These are phyloP conservation scores for Rhimphoctona megacephalus DNA, from an alignment of 2,888 invertebrate genomes.

Conservation along the genomic window DNA sequence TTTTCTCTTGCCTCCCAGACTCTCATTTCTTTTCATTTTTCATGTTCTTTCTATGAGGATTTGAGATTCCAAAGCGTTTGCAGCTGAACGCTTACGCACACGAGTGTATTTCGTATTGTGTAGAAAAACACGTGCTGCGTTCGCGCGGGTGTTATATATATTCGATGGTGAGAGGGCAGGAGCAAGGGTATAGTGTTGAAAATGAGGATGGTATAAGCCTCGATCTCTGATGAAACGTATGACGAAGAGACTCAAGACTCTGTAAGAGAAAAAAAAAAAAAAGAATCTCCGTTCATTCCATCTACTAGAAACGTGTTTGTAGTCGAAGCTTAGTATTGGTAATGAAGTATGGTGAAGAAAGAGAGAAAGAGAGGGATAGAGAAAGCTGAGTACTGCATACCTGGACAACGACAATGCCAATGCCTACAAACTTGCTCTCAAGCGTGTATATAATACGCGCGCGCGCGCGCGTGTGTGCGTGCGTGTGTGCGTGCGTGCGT, in stretches of 20 bases:
- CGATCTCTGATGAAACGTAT: constrained; percentile 33
- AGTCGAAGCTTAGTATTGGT: constrained; percentile 30
- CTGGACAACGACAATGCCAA: constrained; percentile 77
- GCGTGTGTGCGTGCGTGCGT: background rate
- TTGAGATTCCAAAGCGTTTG: constrained; percentile 12
- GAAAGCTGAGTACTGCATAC: constrained; percentile 73
- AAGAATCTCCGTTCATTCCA: constrained; percentile 30
- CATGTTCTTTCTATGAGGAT: constrained; percentile 15
- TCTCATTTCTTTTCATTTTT: constrained; percentile 15
- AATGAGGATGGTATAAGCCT: constrained; percentile 7
- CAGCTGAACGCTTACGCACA: constrained; percentile 16
- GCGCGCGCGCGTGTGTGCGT: no score
- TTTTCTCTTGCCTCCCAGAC: background rate
- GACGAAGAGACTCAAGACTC: background rate
- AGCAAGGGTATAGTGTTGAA: background rate
- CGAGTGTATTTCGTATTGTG: background rate
- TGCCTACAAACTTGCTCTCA: constrained; percentile 72
- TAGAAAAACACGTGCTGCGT: constrained; percentile 11
- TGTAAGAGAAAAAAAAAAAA: background rate
- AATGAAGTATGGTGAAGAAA: constrained; percentile 20
- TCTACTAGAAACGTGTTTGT: constrained; percentile 23
- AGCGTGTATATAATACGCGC: constrained; percentile 35
- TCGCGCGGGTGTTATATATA: constrained; percentile 5
- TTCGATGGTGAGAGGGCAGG: background rate
- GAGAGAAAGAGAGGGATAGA: constrained; percentile 14